Evolutionary conservation across 2,797 vertebrate genomes (phyloP).

Genomic region (Intellagama lesueurii): DNA sequence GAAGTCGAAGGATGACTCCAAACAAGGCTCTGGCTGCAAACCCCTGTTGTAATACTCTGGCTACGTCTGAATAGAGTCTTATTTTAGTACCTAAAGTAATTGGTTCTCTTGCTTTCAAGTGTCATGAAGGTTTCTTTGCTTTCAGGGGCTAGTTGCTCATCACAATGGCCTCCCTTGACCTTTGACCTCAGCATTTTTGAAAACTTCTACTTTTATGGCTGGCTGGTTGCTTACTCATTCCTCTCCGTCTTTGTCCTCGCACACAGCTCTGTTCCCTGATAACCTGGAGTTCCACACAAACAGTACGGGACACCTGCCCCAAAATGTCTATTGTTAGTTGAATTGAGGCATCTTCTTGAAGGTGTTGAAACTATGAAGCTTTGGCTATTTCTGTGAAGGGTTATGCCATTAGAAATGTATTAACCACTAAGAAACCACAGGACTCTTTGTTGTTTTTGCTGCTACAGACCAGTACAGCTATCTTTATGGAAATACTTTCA

Average conservation of each 20-base stretch:
- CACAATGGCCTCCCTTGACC: neutral
- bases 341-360: neutral
- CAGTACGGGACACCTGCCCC: neutral
- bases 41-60: slow-evolving; percentile 28
- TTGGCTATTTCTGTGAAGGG: neutral
- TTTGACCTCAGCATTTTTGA: neutral
- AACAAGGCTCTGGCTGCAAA: slow-evolving; percentile 66
- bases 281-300: neutral
- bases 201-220: neutral
- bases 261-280: neutral
- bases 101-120: neutral
- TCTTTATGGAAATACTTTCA: neutral
- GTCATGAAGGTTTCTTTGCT: neutral
- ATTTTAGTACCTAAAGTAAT: neutral
- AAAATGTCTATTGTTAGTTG: neutral
- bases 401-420: neutral
- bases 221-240: neutral
- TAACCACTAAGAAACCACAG: neutral
- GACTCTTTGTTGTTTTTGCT: neutral
- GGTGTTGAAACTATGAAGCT: neutral
- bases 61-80: neutral
- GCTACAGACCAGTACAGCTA: neutral
- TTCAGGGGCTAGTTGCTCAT: neutral
- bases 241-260: neutral
- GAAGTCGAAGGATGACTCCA: slow-evolving; percentile 62